These are phyloP conservation scores for Torymus auratus DNA, from an alignment of 2,888 invertebrate genomes.

Conservation along the genomic window DNA sequence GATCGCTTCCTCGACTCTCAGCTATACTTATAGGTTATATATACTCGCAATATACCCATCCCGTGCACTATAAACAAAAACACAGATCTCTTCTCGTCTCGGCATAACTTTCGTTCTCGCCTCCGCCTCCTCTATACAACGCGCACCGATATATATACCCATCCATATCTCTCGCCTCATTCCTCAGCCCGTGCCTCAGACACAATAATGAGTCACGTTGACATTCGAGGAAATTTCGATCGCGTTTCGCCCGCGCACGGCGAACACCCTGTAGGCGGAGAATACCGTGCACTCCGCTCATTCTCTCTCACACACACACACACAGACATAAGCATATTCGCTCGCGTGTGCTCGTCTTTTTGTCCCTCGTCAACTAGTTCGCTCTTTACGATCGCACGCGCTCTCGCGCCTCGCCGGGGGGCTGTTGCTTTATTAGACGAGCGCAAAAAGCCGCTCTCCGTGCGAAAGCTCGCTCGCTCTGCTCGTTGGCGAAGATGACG, in stretches of 20 bases:
- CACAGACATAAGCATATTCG: too few species aligned
- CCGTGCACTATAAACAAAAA: too few species aligned
- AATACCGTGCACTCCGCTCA: slow-evolving; percentile 2
- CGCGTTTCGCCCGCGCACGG: background rate
- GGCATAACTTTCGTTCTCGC: too few species aligned
- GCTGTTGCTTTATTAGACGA: background rate
- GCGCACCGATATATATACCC: too few species aligned
- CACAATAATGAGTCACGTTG: slow-evolving; percentile 45
- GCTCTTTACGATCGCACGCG: background rate
- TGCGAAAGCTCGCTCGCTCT: background rate
- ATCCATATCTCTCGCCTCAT: too few species aligned
- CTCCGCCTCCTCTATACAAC: too few species aligned
- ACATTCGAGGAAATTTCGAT: slow-evolving; percentile 36
- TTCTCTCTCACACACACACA: background rate
- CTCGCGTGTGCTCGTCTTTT: background rate
- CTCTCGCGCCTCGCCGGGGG: background rate
- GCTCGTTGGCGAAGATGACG: too few species aligned
- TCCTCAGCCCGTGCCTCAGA: background rate
- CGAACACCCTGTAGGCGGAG: background rate
- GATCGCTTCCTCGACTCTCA: too few species aligned
- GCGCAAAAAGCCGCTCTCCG: background rate
- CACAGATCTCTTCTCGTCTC: too few species aligned
- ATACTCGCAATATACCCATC: too few species aligned
- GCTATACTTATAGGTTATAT: too few species aligned
- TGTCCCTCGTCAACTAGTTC: background rate